Conservation (phyloP, 2,888 invertebrate species). For the Tubulanus polymorphus region DNA sequence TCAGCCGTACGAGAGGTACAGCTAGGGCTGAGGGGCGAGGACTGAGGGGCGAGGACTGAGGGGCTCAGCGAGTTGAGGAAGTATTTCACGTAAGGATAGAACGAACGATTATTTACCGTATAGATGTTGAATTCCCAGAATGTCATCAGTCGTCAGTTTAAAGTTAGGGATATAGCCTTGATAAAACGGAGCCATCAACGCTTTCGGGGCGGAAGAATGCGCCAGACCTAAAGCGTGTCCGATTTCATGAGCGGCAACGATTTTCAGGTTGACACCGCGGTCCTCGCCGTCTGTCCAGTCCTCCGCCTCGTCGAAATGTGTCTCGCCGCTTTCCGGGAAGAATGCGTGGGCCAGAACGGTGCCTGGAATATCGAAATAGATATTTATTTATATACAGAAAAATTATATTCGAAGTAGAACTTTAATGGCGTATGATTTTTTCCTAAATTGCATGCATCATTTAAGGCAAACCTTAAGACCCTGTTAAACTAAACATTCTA, state of each 20-base stretch:
- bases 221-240: conserved; percentile 51
- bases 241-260: conserved; percentile 51
- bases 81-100: too few relatives aligned
- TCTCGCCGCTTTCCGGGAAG: conserved; percentile 48
- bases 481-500: too few relatives aligned
- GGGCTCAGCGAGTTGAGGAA: too few relatives aligned
- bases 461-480: too few relatives aligned
- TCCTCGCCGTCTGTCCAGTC: conserved; percentile 38
- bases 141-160: conserved; percentile 40
- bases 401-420: too few relatives aligned
- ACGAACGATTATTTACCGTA: conserved; percentile 42
- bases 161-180: conserved; percentile 45
- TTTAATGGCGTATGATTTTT: too few relatives aligned
- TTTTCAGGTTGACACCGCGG: conserved; percentile 38
- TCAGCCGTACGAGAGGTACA: too few relatives aligned
- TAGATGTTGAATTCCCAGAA: conserved; percentile 38
- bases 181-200: conserved; percentile 51
- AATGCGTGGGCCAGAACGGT: conserved; percentile 49
- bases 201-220: conserved; percentile 39
- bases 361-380: conserved; percentile 23
- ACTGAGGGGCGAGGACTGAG: too few relatives aligned
- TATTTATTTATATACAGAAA: not conserved
- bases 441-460: too few relatives aligned
- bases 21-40: too few relatives aligned
- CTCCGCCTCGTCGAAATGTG: conserved; percentile 51